phyloP scores from a whole-genome alignment of 2,113 vertebrate genomes.

The Rhinopomastus cyanomelas region DNA sequence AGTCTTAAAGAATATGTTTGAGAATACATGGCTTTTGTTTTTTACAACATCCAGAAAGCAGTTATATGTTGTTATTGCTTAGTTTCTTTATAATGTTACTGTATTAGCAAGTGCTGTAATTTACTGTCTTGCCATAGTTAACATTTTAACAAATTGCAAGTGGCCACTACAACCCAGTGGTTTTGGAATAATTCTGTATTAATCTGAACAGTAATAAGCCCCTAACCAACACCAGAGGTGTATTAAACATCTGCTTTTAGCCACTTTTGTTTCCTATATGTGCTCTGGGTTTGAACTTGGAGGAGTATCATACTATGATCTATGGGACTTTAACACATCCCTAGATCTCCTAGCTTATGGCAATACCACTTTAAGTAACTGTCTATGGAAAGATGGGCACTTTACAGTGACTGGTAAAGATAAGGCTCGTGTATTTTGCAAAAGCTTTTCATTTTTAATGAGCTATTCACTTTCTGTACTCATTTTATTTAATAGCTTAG shows the following conservation, averaged over 20 bases:
- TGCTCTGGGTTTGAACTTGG: neutral
- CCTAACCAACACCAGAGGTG: neutral
- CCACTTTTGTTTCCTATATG: neutral
- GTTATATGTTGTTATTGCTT: neutral
- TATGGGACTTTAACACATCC: neutral
- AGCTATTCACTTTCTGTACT: slow-evolving; percentile 35
- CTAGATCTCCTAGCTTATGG: neutral
- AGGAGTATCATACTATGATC: neutral
- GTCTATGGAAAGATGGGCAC: neutral
- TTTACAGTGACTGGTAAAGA: slow-evolving; percentile 1
- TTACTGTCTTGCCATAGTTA: neutral
- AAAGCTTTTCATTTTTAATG: slow-evolving; percentile 58
- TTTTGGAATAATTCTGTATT: neutral
- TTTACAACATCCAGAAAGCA: neutral
- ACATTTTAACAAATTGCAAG: neutral
- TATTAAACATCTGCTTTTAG: neutral
- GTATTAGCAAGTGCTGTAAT: neutral
- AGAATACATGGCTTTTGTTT: neutral
- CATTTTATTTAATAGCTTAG: slow-evolving; percentile 57
- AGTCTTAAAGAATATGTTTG: slow-evolving; percentile 6
- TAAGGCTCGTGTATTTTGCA: slow-evolving; percentile 25
- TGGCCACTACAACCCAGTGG: neutral
- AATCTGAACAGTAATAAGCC: neutral
- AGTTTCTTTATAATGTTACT: neutral
- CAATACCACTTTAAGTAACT: neutral